Percentiles rank a stretch among this genome's conserved stretches.
Conservation (phyloP, 2,113 vertebrate species). For the Ceratotherium simum region DNA sequence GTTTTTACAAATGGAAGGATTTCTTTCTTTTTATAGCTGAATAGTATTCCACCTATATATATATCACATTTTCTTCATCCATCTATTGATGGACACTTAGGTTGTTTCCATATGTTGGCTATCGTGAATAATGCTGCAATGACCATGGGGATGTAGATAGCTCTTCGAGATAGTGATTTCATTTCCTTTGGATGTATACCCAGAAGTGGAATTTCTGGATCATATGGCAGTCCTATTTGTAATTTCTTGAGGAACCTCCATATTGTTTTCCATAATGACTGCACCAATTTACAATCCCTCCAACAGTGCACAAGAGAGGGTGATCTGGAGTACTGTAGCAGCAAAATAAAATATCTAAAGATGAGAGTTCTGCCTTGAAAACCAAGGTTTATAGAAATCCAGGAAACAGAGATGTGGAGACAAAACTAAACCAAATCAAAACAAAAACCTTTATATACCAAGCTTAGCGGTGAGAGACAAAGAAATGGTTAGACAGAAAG, state of each 20-base stretch:
- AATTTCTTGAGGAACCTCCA: neutral
- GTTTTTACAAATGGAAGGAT: neutral
- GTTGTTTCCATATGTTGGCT: neutral
- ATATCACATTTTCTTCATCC: neutral
- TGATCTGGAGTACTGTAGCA: neutral
- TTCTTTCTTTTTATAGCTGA: neutral
- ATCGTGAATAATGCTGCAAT: neutral
- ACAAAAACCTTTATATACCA: neutral
- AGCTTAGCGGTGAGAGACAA: neutral
- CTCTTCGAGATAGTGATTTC: neutral
- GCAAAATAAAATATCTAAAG: neutral
- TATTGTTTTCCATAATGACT: neutral
- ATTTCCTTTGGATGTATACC: neutral
- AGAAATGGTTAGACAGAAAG: neutral
- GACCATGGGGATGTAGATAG: neutral
- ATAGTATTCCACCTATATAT: neutral
- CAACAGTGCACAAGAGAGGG: neutral
- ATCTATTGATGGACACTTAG: neutral
- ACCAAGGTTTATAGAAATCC: no score
- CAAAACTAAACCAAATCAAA: neutral
- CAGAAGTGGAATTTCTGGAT: neutral
- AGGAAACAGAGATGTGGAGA: neutral
- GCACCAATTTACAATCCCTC: neutral
- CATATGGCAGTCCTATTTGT: neutral
- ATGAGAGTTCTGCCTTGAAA: neutral